phyloP scores from a whole-genome alignment of 2,888 invertebrate genomes.

The Taenaris catops region DNA sequence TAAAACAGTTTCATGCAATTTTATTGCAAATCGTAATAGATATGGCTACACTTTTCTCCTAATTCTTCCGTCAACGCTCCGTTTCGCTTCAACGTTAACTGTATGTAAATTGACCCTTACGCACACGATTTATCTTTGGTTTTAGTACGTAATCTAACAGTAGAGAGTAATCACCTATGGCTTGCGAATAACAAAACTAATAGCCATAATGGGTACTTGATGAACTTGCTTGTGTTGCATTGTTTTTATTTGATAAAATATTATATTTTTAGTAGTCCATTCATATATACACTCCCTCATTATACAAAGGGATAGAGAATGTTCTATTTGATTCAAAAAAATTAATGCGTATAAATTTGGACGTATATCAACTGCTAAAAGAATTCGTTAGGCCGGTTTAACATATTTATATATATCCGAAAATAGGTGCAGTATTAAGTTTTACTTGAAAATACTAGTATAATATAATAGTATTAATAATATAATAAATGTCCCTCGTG shows the following conservation, averaged over 20 bases:
- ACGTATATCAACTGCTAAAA: constrained; percentile 7
- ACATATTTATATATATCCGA: too few species aligned
- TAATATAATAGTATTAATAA: too few species aligned
- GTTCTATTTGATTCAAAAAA: constrained; percentile 23
- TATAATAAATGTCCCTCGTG: too few species aligned
- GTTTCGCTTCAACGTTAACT: too few species aligned
- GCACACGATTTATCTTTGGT: constrained; percentile 59
- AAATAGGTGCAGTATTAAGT: too few species aligned
- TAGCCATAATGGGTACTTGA: constrained; percentile 69
- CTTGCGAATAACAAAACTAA: constrained; percentile 77
- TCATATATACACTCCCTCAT: constrained; percentile 21
- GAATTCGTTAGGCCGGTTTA: constrained; percentile 28
- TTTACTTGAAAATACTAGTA: too few species aligned
- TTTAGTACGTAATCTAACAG: constrained; percentile 71
- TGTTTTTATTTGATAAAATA: constrained; percentile 60
- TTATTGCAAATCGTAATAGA: too few species aligned
- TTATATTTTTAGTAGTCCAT: constrained; percentile 29
- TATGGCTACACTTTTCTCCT: too few species aligned
- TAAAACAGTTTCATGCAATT: too few species aligned
- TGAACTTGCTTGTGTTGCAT: constrained; percentile 72
- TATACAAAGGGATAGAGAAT: constrained; percentile 31
- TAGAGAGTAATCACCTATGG: constrained; percentile 69
- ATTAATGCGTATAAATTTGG: constrained; percentile 31
- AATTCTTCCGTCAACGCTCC: too few species aligned
- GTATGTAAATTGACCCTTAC: too few species aligned